Evolutionary conservation across 2,888 invertebrate species (phyloP).

Genomic region (Rhorus exstirpatorius): DNA sequence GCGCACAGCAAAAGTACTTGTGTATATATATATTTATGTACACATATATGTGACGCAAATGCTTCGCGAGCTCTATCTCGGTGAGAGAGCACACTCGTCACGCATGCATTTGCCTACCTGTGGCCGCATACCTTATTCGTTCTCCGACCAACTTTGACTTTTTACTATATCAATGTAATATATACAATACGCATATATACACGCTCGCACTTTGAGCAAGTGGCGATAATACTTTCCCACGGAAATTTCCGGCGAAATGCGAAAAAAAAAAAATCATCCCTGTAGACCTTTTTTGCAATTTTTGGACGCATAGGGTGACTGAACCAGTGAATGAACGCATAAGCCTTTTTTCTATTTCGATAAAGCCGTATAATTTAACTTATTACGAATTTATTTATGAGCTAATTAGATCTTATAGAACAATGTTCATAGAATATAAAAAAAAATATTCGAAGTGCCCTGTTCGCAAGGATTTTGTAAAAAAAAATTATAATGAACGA

Average conservation of each 20-base stretch:
- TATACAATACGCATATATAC: neutral
- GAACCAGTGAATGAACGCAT: too few relatives aligned
- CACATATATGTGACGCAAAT: slow-evolving; percentile 17
- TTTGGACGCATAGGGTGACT: too few relatives aligned
- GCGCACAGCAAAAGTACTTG: neutral
- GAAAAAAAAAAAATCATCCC: neutral
- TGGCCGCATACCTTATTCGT: slow-evolving; percentile 1
- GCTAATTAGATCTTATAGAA: too few relatives aligned
- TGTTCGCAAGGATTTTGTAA: too few relatives aligned
- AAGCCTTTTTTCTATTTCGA: too few relatives aligned
- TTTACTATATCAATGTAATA: neutral
- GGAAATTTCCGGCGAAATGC: slow-evolving; percentile 79
- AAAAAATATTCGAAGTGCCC: too few relatives aligned
- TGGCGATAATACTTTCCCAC: slow-evolving; percentile 77
- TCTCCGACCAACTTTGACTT: neutral
- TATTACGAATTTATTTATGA: too few relatives aligned
- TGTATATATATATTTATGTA: neutral
- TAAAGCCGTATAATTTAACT: too few relatives aligned
- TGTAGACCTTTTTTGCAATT: neutral
- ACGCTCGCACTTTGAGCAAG: slow-evolving; percentile 17
- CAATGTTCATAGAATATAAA: too few relatives aligned
- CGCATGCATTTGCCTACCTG: slow-evolving; percentile 70
- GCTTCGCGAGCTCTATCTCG: slow-evolving; percentile 28
- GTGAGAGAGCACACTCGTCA: slow-evolving; percentile 42
- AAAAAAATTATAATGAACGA: too few relatives aligned